A percentile compares a stretch with the other conserved stretches of the same genome.
phyloP scores from a whole-genome alignment of 1,140 invertebrate species.

The Ceratosolen solmsi region DNA sequence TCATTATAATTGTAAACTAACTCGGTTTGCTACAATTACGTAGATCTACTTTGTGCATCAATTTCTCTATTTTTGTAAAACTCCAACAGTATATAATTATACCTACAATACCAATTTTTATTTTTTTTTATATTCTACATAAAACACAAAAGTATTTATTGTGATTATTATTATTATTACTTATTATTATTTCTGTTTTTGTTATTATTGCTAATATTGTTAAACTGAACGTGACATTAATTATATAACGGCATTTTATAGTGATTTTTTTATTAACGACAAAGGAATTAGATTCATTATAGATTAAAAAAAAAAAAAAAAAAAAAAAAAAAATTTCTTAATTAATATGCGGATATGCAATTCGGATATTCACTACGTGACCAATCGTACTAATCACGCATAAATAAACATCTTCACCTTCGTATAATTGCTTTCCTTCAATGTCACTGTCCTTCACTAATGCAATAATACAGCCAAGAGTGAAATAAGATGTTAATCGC shows the following conservation, averaged over 20 bases:
- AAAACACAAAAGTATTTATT: no score
- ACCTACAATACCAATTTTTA: neutral
- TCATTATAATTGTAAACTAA: neutral
- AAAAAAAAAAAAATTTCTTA: neutral
- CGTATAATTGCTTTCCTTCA: neutral
- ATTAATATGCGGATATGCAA: slow-evolving; percentile 1
- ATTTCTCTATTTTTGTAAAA: no score
- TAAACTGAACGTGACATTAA: neutral
- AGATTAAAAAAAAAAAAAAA: neutral
- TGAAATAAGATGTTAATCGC: no score
- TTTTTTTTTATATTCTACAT: no score
- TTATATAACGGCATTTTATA: neutral
- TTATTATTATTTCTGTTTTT: no score
- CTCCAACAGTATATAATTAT: neutral
- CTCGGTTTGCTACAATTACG: no score
- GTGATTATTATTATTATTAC: no score
- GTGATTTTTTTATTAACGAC: neutral
- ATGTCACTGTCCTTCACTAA: neutral
- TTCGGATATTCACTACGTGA: neutral
- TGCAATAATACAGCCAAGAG: neutral
- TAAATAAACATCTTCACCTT: neutral
- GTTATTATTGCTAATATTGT: no score
- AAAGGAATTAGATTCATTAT: neutral
- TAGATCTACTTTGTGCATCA: no score
- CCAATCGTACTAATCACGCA: neutral